A percentile compares a stretch with the other conserved stretches of the same genome.
Evolutionary conservation across 2,113 vertebrate species (phyloP).

Genomic region (Corythornis madagascariensis): DNA sequence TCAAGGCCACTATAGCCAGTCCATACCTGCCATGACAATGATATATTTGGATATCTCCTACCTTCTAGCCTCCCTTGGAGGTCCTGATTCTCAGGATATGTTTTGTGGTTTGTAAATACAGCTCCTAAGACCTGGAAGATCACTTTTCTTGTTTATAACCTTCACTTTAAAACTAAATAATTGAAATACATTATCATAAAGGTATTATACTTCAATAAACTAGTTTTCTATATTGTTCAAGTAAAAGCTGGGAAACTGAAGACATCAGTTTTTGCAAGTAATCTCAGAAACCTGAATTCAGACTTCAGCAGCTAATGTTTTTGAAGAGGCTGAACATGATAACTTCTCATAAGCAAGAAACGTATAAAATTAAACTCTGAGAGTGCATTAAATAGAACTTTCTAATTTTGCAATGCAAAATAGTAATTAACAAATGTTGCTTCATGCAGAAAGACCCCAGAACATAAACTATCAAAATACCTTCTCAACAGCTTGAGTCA

Average conservation of each 20-base stretch:
- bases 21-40: background rate
- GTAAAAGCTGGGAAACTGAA: background rate
- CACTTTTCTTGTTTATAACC: background rate
- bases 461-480: background rate
- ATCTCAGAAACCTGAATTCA: background rate
- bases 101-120: background rate
- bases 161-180: background rate
- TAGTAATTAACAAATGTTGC: background rate
- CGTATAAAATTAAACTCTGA: background rate
- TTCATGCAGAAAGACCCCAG: background rate
- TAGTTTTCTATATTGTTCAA: background rate
- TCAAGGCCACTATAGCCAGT: background rate
- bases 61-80: background rate
- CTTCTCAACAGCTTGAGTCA: background rate
- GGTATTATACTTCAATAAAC: background rate
- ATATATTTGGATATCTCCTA: background rate
- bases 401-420: background rate
- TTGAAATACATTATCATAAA: background rate
- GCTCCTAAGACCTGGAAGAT: background rate
- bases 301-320: background rate
- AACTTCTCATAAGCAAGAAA: background rate
- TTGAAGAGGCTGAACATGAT: background rate
- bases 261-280: background rate
- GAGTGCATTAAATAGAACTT: background rate
- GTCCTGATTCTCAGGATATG: background rate